phyloP scores from a whole-genome alignment of 2,797 vertebrate genomes.

The Liparis tanakae region DNA sequence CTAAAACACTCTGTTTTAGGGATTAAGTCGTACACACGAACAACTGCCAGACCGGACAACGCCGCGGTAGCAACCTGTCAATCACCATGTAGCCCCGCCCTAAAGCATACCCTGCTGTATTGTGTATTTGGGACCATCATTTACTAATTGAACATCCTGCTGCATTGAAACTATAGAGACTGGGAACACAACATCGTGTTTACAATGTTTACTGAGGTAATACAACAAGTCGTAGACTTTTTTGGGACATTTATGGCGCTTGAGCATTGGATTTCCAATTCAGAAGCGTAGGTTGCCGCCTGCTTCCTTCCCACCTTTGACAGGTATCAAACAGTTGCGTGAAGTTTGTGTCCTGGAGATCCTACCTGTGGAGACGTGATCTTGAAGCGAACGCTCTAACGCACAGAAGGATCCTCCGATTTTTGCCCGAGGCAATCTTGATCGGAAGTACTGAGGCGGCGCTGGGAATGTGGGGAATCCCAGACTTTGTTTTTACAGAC shows the following conservation, averaged over 20 bases:
- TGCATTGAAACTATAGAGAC: neutral
- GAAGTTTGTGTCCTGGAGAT: neutral
- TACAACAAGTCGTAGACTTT: neutral
- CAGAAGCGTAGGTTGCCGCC: neutral
- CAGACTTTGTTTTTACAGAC: constrained; percentile 52
- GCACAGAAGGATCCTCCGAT: constrained; percentile 27
- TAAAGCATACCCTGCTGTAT: neutral
- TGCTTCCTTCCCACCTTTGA: neutral
- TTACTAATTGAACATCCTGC: neutral
- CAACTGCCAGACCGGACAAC: neutral
- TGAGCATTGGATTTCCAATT: neutral
- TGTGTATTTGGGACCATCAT: neutral
- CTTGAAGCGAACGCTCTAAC: constrained; percentile 33
- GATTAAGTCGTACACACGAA: neutral
- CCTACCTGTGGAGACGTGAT: neutral
- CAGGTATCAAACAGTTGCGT: neutral
- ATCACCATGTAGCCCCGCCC: neutral
- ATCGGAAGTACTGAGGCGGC: constrained; percentile 49
- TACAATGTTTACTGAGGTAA: neutral
- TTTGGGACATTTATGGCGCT: neutral
- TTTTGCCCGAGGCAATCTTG: constrained; percentile 53
- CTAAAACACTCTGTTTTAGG: neutral
- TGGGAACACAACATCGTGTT: neutral
- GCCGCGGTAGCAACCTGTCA: neutral
- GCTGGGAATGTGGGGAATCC: constrained; percentile 78